Evolutionary conservation across 2,888 invertebrate species (phyloP).

Genomic region (Laothoe populi): DNA sequence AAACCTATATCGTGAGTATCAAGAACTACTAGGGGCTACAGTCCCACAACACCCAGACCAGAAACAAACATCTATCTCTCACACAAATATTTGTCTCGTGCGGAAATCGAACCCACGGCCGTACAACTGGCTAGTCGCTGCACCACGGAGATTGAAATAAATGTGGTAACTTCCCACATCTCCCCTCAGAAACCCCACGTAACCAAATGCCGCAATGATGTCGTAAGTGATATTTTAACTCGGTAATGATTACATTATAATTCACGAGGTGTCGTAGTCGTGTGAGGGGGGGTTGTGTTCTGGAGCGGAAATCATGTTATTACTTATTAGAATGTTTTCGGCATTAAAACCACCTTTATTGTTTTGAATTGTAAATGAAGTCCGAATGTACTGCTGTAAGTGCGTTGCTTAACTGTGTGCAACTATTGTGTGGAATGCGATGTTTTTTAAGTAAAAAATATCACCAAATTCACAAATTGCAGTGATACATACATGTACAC

Average conservation of each 20-base stretch:
- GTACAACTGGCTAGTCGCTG: no score
- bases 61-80: no score
- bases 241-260: conserved; percentile 1
- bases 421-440: background rate
- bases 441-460: no score
- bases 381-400: background rate
- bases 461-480: no score
- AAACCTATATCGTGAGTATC: no score
- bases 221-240: conserved; percentile 17
- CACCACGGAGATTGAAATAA: no score
- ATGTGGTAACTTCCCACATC: no score
- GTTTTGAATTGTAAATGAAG: conserved; percentile 14
- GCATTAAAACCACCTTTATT: conserved; percentile 12
- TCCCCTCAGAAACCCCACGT: background rate
- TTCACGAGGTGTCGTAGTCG: background rate
- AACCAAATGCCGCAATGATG: conserved; percentile 13
- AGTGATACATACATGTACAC: no score
- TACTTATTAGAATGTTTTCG: conserved; percentile 15
- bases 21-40: no score
- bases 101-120: no score
- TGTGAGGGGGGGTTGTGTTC: background rate
- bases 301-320: conserved; percentile 15
- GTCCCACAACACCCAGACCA: no score
- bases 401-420: background rate
- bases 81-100: no score